These are phyloP conservation scores for Eupithecia inturbata DNA, from an alignment of 2,888 invertebrate genomes.

Conservation along the genomic window DNA sequence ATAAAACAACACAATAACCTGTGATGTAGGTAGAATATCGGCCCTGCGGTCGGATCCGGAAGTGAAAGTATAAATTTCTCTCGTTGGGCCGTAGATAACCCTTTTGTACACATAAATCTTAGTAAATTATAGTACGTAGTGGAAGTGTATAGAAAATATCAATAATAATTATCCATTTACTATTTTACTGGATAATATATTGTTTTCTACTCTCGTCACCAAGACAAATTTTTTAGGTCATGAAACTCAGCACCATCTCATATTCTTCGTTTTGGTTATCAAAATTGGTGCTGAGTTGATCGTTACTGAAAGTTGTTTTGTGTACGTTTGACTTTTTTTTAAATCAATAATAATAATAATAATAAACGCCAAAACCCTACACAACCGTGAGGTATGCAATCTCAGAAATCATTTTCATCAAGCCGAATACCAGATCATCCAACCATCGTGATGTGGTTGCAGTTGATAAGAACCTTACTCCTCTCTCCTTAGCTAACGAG, in stretches of 20 bases:
- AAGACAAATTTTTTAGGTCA: background rate
- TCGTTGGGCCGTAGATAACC: conserved; percentile 67
- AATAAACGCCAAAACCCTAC: too few relatives aligned
- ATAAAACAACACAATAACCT: conserved; percentile 42
- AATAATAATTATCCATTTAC: conserved; percentile 1
- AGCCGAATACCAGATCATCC: too few relatives aligned
- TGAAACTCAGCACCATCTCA: too few relatives aligned
- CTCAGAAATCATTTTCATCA: too few relatives aligned
- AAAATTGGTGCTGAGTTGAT: background rate
- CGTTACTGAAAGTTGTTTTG: background rate
- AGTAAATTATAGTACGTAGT: conserved; percentile 68
- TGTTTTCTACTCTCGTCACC: background rate
- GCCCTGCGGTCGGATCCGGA: conserved; percentile 52
- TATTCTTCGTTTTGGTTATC: too few relatives aligned
- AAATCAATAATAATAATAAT: too few relatives aligned
- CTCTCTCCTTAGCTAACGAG: too few relatives aligned
- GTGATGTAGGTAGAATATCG: conserved; percentile 57
- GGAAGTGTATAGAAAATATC: conserved; percentile 43
- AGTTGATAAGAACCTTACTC: too few relatives aligned
- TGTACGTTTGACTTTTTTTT: too few relatives aligned
- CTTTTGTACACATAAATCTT: conserved; percentile 66
- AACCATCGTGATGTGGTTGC: too few relatives aligned
- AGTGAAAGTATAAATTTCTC: conserved; percentile 66
- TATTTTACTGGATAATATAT: background rate
- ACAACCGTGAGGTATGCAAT: too few relatives aligned